Evolutionary conservation across 2,888 invertebrate genomes (phyloP), one percentile per base, ranked within the genome.

Genomic region (Apodemia hepburni): DNA sequence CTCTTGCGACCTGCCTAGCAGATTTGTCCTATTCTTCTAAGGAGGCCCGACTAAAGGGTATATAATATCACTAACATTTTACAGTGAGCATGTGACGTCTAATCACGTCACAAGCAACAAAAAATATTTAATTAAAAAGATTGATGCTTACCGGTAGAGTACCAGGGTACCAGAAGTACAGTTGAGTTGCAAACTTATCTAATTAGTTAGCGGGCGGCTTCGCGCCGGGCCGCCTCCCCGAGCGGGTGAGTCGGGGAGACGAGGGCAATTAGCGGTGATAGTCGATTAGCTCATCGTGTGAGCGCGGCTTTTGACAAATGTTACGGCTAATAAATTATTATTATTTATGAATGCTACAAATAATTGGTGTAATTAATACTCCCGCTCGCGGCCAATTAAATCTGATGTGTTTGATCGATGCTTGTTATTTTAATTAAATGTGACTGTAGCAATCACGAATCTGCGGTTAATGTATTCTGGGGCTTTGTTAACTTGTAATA

Each of bases 41-140:
- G 22, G 22, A 22, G 22, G 22, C 22, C 22, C 22, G 22, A 22
- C 22, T 22, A 22, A 22, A 2, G 22, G 22, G 22, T 22, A 22
- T 22, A 2, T 22, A 22, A 22, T 22, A 2, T 22, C 22, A 22
- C 22, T 22, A 22, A 22, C 22, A 22, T 22, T 22, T 22, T 22
- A 22, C 22, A 22, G 22, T 38, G 85, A 82, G 76, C 83, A 77
- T 84, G 84, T 82, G 85, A 87, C 85, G 78, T 85, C 83, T 89
- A 89, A 89, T 90, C 87, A 66, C 59, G 84, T 77, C 79, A 85
- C 81, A 84, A 22, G 85, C 88, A 89, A 89, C 89, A 89, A 90
- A 90, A 62, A 89, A 88, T 89, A 85, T 90, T 90, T 91, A 89
- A 91, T 90, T 90, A 90, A 87, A 91, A 90, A 91, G 90, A 91